Percentiles rank a stretch among this genome's conserved stretches.
Conservation (phyloP, 2,888 invertebrate genomes). For the Plagiodera versicolora region DNA sequence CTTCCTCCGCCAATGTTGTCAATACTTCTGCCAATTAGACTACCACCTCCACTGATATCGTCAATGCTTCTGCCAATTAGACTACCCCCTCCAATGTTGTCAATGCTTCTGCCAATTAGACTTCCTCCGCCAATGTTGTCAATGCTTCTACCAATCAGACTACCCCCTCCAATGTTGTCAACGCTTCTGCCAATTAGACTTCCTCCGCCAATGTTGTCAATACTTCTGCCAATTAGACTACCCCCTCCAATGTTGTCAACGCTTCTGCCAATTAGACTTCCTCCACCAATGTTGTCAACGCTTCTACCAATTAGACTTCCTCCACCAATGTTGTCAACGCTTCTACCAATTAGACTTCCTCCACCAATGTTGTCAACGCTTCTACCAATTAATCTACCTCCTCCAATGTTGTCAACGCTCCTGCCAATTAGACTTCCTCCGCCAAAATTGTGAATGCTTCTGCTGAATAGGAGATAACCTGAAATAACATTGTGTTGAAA, state of each 20-base stretch:
- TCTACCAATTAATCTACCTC: not conserved
- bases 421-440: not conserved
- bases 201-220: constrained; percentile 3
- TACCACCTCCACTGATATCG: constrained; percentile 11
- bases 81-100: constrained; percentile 4
- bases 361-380: constrained; percentile 9
- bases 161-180: constrained; percentile 8
- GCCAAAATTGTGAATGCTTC: constrained; percentile 1
- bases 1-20: constrained; percentile 5
- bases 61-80: constrained; percentile 14
- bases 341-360: not conserved
- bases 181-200: constrained; percentile 4
- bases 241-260: constrained; percentile 4
- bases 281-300: constrained; percentile 1
- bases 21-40: not conserved
- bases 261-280: not conserved
- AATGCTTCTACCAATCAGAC: constrained; percentile 11
- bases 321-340: constrained; percentile 9
- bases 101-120: constrained; percentile 5
- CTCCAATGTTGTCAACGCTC: constrained; percentile 3
- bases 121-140: constrained; percentile 12
- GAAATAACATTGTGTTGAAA: not conserved
- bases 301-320: not conserved
- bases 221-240: constrained; percentile 1
- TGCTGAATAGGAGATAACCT: not conserved